phyloP scores from a whole-genome alignment of 1,140 invertebrate genomes.

The Diorhabda elongata region DNA sequence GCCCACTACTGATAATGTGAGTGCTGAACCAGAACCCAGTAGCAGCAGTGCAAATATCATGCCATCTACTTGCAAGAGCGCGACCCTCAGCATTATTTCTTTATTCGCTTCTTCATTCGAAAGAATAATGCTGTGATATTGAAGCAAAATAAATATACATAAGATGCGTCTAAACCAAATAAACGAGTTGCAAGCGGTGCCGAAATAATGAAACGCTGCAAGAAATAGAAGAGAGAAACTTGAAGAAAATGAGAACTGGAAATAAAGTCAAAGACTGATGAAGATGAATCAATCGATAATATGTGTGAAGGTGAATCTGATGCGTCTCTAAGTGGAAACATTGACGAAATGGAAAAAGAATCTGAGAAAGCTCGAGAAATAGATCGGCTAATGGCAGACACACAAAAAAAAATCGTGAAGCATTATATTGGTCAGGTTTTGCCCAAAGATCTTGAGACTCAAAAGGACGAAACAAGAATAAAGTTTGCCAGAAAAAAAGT shows the following conservation, averaged over 20 bases:
- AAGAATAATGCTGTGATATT: neutral
- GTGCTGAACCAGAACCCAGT: neutral
- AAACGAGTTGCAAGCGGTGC: neutral
- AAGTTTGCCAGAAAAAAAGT: conserved; percentile 8
- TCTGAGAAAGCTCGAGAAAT: too few relatives aligned
- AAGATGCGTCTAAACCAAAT: neutral
- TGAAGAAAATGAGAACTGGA: neutral
- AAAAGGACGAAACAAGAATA: neutral
- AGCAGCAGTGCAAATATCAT: neutral
- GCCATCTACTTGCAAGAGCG: neutral
- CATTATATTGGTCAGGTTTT: conserved; percentile 13
- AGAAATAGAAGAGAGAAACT: neutral
- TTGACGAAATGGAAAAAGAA: too few relatives aligned
- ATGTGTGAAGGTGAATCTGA: too few relatives aligned
- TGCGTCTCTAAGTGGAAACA: too few relatives aligned
- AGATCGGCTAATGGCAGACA: neutral
- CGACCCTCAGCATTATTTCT: neutral
- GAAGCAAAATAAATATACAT: neutral
- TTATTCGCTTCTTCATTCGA: neutral
- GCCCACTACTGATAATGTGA: neutral
- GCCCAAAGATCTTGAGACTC: conserved; percentile 7
- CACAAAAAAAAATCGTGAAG: conserved; percentile 10
- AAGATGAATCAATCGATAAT: too few relatives aligned
- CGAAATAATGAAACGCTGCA: neutral
- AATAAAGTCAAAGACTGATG: too few relatives aligned